Base-by-base conservation (phyloP, 2,797 vertebrate genomes). In the Girardinus metallicus region DNA sequence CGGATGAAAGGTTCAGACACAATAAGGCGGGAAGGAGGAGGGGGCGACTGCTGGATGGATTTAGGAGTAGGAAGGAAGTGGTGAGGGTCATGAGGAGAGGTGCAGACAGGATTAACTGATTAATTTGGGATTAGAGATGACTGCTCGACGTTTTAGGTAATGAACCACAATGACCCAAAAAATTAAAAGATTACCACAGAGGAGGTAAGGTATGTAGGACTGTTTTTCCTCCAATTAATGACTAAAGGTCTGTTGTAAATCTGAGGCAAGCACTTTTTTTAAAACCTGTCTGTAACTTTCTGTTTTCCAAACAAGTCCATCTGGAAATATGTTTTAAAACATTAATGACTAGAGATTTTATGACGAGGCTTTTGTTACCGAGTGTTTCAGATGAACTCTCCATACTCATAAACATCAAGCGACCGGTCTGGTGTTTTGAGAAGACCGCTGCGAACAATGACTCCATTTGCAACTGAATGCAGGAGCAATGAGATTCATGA, bases 51-150 rank as follows among this genome's bases (percentile, higher is more conserved):
- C 43, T 74, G 80, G 73, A 3, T 26, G 76, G 82, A 41, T 79
- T 82, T 83, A 66, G 43, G 82, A 80, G 83, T 80, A 43, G 80
- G 89, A 87, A 91, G 91, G 92, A 92, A 91, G 85, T 87, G 76
- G 86, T 9, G 76, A 83, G 90, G 90, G 92, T 92, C 87, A 88
- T 73, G 87, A 83, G 79, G 62, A 91, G 85, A 79, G 39, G 83
- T 79, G 83, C 89, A 90, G 92, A 93, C 77, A 70, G 91, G 93
- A 94, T 95, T 94, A 94, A 91, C 75, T 90, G 93, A 93, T 95
- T 94, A 90, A 93, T 94, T 91, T 93, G 90, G 93, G 93, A 95
- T 95, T 95, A 95, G 90, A 94, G 75, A 92, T 88, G 91, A 92
- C 91, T 92, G 90, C 89, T 82, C 53, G 47, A 83, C 75, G 82